Conservation (phyloP, 2,888 invertebrate species). For the Pristionchus exspectatus region DNA sequence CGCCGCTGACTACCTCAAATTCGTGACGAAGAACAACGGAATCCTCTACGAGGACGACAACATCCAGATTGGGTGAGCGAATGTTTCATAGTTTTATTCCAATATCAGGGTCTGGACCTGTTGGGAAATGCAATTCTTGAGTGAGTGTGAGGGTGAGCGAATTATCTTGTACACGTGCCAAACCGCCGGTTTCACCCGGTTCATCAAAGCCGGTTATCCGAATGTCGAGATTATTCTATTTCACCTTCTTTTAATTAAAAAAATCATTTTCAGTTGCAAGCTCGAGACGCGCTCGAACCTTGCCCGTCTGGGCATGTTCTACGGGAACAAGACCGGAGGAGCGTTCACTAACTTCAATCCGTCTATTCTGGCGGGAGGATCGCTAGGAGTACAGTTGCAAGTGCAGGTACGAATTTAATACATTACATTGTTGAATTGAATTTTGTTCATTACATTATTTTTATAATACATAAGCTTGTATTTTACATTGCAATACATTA, state of each 20-base stretch:
- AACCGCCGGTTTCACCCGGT: too few relatives aligned
- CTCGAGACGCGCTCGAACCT: slow-evolving; percentile 94
- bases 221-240: too few relatives aligned
- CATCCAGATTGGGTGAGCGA: slow-evolving; percentile 87
- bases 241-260: too few relatives aligned
- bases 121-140: too few relatives aligned
- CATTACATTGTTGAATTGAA: background rate
- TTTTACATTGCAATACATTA: background rate
- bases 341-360: slow-evolving; percentile 84
- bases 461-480: too few relatives aligned
- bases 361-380: slow-evolving; percentile 86
- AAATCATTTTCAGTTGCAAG: slow-evolving; percentile 84
- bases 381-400: slow-evolving; percentile 85
- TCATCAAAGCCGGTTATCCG: too few relatives aligned
- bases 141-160: too few relatives aligned
- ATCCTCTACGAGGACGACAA: slow-evolving; percentile 98
- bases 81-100: too few relatives aligned
- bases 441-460: too few relatives aligned
- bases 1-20: slow-evolving; percentile 60
- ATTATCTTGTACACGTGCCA: too few relatives aligned
- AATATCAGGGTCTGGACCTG: too few relatives aligned
- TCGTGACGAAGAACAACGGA: slow-evolving; percentile 90
- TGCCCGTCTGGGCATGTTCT: slow-evolving; percentile 94
- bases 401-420: slow-evolving; percentile 84
- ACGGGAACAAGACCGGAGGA: slow-evolving; percentile 89